A percentile compares a stretch with the other conserved stretches of the same genome.
Conservation (phyloP, 2,113 vertebrate species). For the Hyperopisus bebe region DNA sequence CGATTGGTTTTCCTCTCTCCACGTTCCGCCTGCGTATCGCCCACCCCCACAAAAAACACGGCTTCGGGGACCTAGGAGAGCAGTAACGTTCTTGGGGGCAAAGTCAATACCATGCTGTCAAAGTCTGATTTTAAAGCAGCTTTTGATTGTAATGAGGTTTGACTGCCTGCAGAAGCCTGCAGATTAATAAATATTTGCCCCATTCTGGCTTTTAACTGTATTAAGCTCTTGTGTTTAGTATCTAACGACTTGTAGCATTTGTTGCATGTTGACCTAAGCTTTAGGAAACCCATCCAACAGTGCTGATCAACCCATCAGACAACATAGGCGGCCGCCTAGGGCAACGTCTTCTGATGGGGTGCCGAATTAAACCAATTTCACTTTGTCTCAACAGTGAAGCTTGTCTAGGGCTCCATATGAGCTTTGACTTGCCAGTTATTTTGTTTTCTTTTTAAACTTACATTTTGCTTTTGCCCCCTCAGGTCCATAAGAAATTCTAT, state of each 20-base stretch:
- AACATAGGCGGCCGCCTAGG: background rate
- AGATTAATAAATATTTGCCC: background rate
- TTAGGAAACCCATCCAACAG: background rate
- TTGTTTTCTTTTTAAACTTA: background rate
- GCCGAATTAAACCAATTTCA: background rate
- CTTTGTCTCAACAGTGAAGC: background rate
- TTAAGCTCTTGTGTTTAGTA: background rate
- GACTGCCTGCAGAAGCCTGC: background rate
- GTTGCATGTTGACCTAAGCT: background rate
- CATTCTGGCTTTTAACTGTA: background rate
- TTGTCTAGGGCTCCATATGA: background rate
- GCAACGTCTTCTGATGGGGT: background rate
- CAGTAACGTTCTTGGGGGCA: background rate
- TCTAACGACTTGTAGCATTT: background rate
- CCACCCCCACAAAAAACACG: background rate
- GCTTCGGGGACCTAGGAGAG: background rate
- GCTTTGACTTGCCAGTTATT: background rate
- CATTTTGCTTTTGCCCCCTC: background rate
- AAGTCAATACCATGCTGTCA: background rate
- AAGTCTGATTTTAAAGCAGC: background rate
- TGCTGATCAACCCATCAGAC: background rate
- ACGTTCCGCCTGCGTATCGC: background rate
- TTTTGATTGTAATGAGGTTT: background rate
- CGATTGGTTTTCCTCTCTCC: background rate
- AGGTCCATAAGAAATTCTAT: background rate